These are phyloP conservation scores for Corythornis leucogaster DNA, from an alignment of 2,797 vertebrate genomes.

Conservation along the genomic window DNA sequence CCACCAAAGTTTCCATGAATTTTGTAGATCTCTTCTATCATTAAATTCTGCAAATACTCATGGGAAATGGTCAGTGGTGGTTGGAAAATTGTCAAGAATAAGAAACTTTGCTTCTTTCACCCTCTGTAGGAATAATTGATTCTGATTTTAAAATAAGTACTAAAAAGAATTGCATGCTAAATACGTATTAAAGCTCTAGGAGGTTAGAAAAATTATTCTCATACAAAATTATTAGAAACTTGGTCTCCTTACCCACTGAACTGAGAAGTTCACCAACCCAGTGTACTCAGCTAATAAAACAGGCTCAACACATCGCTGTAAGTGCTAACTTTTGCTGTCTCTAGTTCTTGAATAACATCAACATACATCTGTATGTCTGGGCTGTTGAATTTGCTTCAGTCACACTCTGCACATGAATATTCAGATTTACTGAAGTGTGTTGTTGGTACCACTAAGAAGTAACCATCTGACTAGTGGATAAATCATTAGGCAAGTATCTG, in stretches of 20 bases:
- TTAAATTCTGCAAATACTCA: neutral
- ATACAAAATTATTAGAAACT: neutral
- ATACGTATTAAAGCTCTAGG: neutral
- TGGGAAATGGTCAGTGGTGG: neutral
- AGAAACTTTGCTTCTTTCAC: neutral
- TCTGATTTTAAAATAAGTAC: neutral
- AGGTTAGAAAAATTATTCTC: neutral
- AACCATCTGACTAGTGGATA: neutral
- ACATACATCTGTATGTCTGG: neutral
- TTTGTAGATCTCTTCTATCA: neutral
- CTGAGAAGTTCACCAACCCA: neutral
- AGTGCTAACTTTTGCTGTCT: neutral
- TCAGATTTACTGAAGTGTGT: neutral
- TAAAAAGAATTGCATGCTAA: neutral
- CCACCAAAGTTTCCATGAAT: neutral
- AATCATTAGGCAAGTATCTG: neutral
- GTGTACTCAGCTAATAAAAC: neutral
- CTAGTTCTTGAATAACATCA: neutral
- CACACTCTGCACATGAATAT: neutral
- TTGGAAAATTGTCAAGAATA: neutral
- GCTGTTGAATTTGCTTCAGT: neutral
- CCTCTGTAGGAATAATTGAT: neutral
- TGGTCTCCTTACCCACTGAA: neutral
- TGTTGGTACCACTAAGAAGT: neutral
- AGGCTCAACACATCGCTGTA: neutral